These are phyloP conservation scores for Trissolcus brochymenae DNA, from an alignment of 2,888 invertebrate species.

Conservation along the genomic window DNA sequence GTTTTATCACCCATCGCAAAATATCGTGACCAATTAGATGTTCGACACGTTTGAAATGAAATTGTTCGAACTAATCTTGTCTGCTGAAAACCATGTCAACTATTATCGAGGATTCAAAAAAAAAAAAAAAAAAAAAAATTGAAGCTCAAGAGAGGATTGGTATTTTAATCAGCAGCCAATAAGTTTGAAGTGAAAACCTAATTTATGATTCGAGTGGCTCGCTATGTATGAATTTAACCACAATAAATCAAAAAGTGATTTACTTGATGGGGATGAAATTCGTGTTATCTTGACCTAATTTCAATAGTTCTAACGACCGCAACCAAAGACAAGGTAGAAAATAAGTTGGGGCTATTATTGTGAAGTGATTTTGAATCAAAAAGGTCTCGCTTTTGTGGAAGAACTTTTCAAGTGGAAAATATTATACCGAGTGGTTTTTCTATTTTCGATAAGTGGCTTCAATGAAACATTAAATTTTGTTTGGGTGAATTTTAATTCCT, in stretches of 20 bases:
- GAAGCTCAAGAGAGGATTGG: background rate
- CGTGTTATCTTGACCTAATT: conserved; percentile 34
- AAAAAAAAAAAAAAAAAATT: too few relatives aligned
- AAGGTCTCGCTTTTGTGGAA: conserved; percentile 10
- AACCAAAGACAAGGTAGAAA: conserved; percentile 21
- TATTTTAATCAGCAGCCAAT: conserved; percentile 14
- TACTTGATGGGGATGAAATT: conserved; percentile 25
- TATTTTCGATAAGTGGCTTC: too few relatives aligned
- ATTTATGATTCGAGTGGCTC: conserved; percentile 3
- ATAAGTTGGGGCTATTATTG: conserved; percentile 28
- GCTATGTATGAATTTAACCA: conserved; percentile 15
- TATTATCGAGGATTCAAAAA: too few relatives aligned
- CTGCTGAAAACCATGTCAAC: too few relatives aligned
- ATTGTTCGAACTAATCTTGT: too few relatives aligned
- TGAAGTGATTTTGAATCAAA: conserved; percentile 26
- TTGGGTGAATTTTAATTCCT: too few relatives aligned
- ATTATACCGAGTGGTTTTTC: too few relatives aligned
- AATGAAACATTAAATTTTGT: too few relatives aligned
- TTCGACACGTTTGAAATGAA: too few relatives aligned
- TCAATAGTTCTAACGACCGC: conserved; percentile 9
- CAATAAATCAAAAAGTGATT: conserved; percentile 23
- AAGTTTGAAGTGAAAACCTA: conserved; percentile 1
- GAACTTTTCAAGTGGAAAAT: background rate
- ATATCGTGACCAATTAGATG: too few relatives aligned
- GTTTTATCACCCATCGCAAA: background rate